These are phyloP conservation scores for Megalops atlanticus DNA, from an alignment of 2,113 vertebrate species.

Conservation along the genomic window DNA sequence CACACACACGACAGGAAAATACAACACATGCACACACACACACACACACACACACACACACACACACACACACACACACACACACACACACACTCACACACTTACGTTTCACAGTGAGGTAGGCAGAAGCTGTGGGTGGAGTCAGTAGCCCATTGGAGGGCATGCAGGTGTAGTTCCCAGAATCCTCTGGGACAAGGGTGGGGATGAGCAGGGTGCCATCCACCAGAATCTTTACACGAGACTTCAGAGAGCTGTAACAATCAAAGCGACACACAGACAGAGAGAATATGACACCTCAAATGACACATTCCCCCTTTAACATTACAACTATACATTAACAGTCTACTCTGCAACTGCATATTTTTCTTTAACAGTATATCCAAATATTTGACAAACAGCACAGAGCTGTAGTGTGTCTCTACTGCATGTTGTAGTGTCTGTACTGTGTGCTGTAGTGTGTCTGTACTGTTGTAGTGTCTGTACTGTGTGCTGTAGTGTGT, in stretches of 20 bases:
- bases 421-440: no score
- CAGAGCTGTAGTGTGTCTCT: no score
- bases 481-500: no score
- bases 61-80: neutral
- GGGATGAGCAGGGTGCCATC: slow-evolving; percentile 88
- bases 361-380: no score
- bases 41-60: neutral
- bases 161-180: slow-evolving; percentile 86
- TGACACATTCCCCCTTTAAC: no score
- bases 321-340: no score
- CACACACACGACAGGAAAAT: slow-evolving; percentile 10
- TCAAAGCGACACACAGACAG: neutral
- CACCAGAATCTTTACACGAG: slow-evolving; percentile 87
- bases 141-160: slow-evolving; percentile 85
- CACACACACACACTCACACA: slow-evolving; percentile 11
- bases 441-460: no score
- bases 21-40: slow-evolving; percentile 4
- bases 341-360: no score
- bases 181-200: slow-evolving; percentile 73
- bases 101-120: slow-evolving; percentile 87
- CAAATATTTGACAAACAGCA: no score
- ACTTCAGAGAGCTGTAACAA: slow-evolving; percentile 78
- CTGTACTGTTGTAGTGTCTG: no score
- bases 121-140: slow-evolving; percentile 83
- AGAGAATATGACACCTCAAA: no score